These are phyloP conservation scores for Peromyscus attwateri DNA, from an alignment of 2,797 vertebrate species.

Conservation along the genomic window DNA sequence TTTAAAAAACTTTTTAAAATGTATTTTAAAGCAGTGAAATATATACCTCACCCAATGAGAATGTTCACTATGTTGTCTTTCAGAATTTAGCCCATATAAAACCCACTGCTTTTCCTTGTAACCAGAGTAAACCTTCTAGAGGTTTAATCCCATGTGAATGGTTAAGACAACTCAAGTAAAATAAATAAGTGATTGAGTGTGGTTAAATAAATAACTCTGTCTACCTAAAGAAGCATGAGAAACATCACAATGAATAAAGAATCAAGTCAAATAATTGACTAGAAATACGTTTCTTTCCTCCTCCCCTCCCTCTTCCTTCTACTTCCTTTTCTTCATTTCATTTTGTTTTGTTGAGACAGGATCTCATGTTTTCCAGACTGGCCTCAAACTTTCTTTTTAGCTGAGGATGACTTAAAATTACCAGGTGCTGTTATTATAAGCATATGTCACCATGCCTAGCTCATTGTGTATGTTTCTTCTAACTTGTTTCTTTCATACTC, in stretches of 20 bases:
- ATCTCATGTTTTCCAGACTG: neutral
- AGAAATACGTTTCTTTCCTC: neutral
- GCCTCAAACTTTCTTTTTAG: neutral
- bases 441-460: neutral
- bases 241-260: neutral
- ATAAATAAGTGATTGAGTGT: neutral
- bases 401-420: neutral
- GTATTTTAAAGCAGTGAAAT: neutral
- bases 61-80: constrained; percentile 6
- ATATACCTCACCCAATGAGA: neutral
- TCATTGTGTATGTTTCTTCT: neutral
- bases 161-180: constrained; percentile 9
- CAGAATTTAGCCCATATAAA: neutral
- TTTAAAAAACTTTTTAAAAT: neutral
- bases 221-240: neutral
- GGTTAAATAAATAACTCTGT: neutral
- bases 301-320: too few relatives aligned
- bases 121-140: neutral
- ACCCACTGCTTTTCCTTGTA: neutral
- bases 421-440: neutral
- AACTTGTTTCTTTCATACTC: neutral
- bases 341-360: neutral
- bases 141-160: neutral
- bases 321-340: neutral
- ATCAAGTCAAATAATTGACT: constrained; percentile 30